Conservation (phyloP, 2,113 vertebrate species). For the Sclerurus mexicanus region DNA sequence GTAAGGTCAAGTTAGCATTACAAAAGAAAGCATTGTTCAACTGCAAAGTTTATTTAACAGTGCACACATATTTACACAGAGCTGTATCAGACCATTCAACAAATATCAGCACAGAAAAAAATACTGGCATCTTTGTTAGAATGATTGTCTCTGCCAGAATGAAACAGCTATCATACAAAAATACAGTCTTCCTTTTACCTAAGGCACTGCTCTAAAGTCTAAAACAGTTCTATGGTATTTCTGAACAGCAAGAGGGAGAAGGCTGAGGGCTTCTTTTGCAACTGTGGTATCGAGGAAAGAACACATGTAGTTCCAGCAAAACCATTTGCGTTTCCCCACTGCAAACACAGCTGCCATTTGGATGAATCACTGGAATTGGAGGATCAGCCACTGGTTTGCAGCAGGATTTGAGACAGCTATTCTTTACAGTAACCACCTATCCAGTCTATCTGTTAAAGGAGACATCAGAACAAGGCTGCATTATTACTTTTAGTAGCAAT, state of each 20-base stretch:
- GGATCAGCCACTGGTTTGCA: neutral
- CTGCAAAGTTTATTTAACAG: slow-evolving; percentile 89
- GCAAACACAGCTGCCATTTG: neutral
- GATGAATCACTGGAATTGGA: neutral
- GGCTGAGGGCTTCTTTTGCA: neutral
- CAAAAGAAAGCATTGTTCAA: slow-evolving; percentile 64
- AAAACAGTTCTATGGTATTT: slow-evolving; percentile 53
- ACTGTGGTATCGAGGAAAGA: neutral
- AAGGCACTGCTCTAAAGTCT: slow-evolving; percentile 86
- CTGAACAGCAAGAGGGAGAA: slow-evolving; percentile 19
- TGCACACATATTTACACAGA: slow-evolving; percentile 81
- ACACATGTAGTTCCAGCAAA: neutral
- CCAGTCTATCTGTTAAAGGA: neutral
- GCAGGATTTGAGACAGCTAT: neutral
- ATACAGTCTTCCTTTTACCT: slow-evolving; percentile 74
- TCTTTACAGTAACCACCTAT: neutral
- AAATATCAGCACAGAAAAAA: slow-evolving; percentile 66
- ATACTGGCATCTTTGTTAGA: slow-evolving; percentile 52
- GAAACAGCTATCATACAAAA: slow-evolving; percentile 77
- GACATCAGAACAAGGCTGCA: neutral
- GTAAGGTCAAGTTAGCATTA: neutral
- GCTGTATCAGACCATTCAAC: slow-evolving; percentile 72
- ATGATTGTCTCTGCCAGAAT: slow-evolving; percentile 88
- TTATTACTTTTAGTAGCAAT: neutral
- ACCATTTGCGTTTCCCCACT: neutral